Evolutionary conservation across 2,113 vertebrate genomes (phyloP), one percentile per base, ranked within the genome.

Genomic region (Cromileptes altivelis): DNA sequence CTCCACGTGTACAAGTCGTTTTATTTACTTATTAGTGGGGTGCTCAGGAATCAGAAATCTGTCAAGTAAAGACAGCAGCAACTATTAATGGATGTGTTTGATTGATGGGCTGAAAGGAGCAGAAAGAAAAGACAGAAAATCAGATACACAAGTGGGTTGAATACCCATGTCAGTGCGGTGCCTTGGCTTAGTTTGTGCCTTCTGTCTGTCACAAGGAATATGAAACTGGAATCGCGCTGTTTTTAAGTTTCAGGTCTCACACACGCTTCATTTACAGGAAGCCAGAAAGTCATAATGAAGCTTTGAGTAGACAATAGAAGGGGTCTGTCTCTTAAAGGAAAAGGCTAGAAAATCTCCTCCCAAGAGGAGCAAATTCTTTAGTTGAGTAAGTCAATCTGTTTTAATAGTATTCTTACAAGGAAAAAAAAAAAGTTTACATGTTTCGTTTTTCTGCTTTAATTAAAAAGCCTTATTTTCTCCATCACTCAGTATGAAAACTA

Each of bases 101-200:
- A 15, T 30, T 33, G 13, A 18, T 42, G 6, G 23, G 3, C 3
- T 50, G 76, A 45, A 2, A 6, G 40, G 17, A 47, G 40, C 11
- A 17, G 18, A 69, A 27, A 25, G 4, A 61, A 18, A 2, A 40
- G 4, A 25, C 25, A 47, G 25, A 73, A 37, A 37, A 71, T 68
- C 25, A 19, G 25, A 67, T 13, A 47, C 4, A 57, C 7, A 30
- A 62, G 47, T 47, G 23, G 23, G 37, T 18, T 1, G 49, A 47
- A 21, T 13, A n/a, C 15, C 21, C 42, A 12, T 58, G 23, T 63
- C 21, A 50, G 21, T 27, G 3, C 4, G 47, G 75, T 79, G 75
- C 82, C 82, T 84, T 78, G 73, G 47, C 6, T 49, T 55, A 53
- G 33, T 67, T 33, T 60, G 82, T 79, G 75, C 76, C 70, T 79